Conservation (phyloP, 1,140 invertebrate genomes). For the Diachasma alloeum region DNA sequence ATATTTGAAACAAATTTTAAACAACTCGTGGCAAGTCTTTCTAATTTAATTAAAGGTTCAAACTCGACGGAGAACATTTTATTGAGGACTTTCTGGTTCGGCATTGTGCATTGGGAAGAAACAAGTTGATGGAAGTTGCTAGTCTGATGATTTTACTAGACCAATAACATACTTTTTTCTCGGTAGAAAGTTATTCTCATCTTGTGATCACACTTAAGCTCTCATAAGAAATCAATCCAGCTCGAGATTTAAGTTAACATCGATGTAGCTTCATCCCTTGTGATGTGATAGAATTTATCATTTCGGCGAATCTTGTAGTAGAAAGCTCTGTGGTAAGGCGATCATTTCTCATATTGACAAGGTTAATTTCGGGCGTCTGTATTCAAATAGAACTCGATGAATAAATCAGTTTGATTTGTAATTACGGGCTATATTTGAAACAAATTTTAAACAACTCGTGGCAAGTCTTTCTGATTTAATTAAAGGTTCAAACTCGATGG, state of each 20-base stretch:
- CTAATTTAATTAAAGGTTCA: neutral
- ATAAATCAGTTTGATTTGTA: no score
- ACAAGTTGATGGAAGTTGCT: neutral
- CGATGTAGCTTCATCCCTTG: no score
- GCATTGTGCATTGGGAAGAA: neutral
- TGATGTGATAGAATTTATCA: no score
- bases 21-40: neutral
- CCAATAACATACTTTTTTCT: neutral
- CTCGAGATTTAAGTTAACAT: no score
- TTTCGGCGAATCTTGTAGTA: no score
- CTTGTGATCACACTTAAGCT: no score
- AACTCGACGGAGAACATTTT: neutral
- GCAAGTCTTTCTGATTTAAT: neutral
- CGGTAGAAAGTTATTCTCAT: no score
- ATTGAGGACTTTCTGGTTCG: neutral
- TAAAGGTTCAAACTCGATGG: neutral
- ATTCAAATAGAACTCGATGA: no score
- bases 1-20: neutral
- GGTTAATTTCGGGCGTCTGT: no score
- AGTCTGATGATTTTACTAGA: neutral
- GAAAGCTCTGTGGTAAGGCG: no score
- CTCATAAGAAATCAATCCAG: no score
- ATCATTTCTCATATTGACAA: no score
- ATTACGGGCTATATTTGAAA: neutral
- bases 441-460: neutral